A percentile compares a stretch with the other conserved stretches of the same genome.
These are phyloP conservation scores for Siniperca obscura DNA, from an alignment of 2,797 vertebrate species.

Conservation along the genomic window DNA sequence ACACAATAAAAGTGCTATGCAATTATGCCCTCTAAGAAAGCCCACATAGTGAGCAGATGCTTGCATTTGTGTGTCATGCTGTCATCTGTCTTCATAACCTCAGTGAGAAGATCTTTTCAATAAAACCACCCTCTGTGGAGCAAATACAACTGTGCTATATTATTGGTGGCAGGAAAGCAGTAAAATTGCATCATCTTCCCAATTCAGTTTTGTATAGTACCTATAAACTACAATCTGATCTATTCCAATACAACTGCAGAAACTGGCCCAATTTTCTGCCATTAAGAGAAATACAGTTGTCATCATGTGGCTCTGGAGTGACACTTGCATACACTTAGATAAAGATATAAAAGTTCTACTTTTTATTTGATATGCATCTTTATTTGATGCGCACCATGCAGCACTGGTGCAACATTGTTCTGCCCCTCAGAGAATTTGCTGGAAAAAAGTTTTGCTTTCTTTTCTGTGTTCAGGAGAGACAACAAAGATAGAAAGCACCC, in stretches of 20 bases:
- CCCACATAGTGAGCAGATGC: conserved; percentile 61
- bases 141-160: conserved; percentile 38
- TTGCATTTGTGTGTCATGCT: conserved; percentile 49
- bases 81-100: conserved; percentile 67
- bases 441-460: conserved; percentile 54
- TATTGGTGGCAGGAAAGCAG: conserved; percentile 41
- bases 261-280: conserved; percentile 29
- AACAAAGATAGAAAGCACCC: conserved; percentile 64
- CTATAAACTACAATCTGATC: conserved; percentile 61
- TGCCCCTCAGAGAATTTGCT: conserved; percentile 48
- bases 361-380: conserved; percentile 56
- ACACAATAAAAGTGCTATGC: conserved; percentile 63
- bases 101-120: conserved; percentile 58
- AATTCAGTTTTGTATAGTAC: conserved; percentile 46
- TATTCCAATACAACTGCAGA: conserved; percentile 39
- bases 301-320: conserved; percentile 26
- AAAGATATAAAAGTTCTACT: conserved; percentile 46
- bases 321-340: conserved; percentile 24
- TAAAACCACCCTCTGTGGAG: conserved; percentile 61
- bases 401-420: conserved; percentile 36
- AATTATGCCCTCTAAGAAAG: conserved; percentile 63
- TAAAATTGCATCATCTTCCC: conserved; percentile 57
- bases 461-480: conserved; percentile 50
- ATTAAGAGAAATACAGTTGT: conserved; percentile 43
- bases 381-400: conserved; percentile 46